Conservation (phyloP, 2,888 invertebrate genomes). For the Drosophila kambysellisi region DNA sequence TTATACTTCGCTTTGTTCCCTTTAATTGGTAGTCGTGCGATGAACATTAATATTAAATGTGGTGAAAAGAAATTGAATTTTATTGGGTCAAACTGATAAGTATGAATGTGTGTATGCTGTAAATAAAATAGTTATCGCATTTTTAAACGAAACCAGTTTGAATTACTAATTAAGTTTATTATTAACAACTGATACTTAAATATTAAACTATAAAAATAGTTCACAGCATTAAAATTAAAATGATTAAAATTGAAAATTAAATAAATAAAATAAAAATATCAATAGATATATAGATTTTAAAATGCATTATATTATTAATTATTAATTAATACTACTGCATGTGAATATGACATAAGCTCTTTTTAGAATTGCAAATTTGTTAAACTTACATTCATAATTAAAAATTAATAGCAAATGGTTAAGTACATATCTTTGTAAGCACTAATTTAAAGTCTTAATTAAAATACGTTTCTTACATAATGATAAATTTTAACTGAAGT, state of each 20-base stretch:
- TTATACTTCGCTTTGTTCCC: not conserved
- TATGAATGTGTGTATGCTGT: not conserved
- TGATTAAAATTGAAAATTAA: not conserved
- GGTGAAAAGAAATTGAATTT: conserved; percentile 29
- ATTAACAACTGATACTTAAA: not conserved
- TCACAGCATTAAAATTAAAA: not conserved
- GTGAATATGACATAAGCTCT: not conserved
- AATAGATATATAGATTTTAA: too few species aligned
- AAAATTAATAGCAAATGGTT: not conserved
- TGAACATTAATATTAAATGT: conserved; percentile 9
- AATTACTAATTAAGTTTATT: not conserved
- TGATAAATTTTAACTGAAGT: not conserved
- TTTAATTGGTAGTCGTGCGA: conserved; percentile 1
- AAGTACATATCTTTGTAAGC: not conserved
- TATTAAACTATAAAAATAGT: not conserved
- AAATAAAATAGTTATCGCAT: not conserved
- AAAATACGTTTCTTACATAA: not conserved
- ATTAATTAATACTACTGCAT: not conserved
- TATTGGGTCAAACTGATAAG: conserved; percentile 6
- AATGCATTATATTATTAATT: not conserved
- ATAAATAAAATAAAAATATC: too few species aligned
- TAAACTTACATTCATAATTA: not conserved
- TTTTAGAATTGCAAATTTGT: not conserved
- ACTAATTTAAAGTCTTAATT: not conserved
- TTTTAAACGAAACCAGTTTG: not conserved